These are phyloP conservation scores for Plumapathes pennacea DNA, from an alignment of 92 coral and sea anemone genomes.

Conservation along the genomic window DNA sequence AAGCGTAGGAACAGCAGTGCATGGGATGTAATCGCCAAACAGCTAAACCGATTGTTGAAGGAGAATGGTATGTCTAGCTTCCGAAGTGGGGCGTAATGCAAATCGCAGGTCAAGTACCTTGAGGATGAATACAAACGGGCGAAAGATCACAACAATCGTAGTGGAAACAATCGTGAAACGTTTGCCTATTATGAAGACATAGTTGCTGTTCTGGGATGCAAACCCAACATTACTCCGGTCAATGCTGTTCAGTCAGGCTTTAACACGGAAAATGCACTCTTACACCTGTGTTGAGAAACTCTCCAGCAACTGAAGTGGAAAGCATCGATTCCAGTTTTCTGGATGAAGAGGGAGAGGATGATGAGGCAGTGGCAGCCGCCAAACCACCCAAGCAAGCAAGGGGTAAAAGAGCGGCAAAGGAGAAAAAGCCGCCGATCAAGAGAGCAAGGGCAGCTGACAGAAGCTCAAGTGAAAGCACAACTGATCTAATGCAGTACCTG, in stretches of 20 bases:
- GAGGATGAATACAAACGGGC: constrained; percentile 28
- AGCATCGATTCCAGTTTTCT: too few species aligned
- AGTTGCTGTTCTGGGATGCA: constrained; percentile 16
- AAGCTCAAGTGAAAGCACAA: constrained; percentile 4
- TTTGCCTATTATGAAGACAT: constrained; percentile 14
- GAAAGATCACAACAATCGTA: constrained; percentile 16
- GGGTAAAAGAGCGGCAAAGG: constrained; percentile 14
- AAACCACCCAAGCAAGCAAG: background rate
- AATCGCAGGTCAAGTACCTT: constrained; percentile 1
- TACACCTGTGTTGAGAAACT: too few species aligned
- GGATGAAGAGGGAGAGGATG: too few species aligned
- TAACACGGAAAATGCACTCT: too few species aligned
- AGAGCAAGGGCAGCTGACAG: constrained; percentile 5
- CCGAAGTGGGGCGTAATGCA: constrained; percentile 7
- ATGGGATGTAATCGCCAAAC: constrained; percentile 2
- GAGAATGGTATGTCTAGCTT: background rate
- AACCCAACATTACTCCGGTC: constrained; percentile 11
- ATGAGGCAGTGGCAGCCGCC: too few species aligned
- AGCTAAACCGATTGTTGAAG: background rate
- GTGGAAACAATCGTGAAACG: constrained; percentile 13
- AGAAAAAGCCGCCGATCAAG: background rate
- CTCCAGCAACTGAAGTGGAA: too few species aligned
- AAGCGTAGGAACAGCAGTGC: background rate
- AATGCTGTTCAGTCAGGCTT: constrained; percentile 3
- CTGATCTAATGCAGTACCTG: constrained; percentile 14